Base-by-base conservation (phyloP, 2,113 vertebrate genomes). In the Sciurus niger region DNA sequence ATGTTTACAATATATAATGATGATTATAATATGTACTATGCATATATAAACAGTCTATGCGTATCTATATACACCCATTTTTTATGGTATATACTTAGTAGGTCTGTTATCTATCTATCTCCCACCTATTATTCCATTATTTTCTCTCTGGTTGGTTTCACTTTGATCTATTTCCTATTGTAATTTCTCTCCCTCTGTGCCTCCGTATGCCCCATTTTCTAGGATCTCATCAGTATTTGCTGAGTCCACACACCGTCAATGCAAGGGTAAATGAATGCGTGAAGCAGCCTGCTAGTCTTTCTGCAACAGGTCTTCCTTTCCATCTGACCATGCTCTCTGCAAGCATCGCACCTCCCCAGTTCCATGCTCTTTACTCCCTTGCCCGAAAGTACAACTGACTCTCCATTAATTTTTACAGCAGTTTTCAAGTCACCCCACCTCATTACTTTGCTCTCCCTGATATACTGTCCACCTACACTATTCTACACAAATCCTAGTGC, bases 401-500 rank as follows among this genome's bases (percentile, higher is more conserved):
- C 76, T 84, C 24, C 34, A 63, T 37, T 84, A 96, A 13, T 74
- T 70, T 92, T 84, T 11, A 82, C n/a, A 46, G 10, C 58, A 94
- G 65, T 17, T 80, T 73, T 80, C 79, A 80, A 72, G 43, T 51
- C 60, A 77, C 65, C 30, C 77, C 30, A 80, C 25, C 34, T 85
- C 24, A 2, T 37, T 87, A 34, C 58, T 92, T 91, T 78, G 24
- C 72, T 93, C 51, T 89, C 13, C 25, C 84, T 85, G 24, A 65
- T 63, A 48, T n/a, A 40, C 53, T 73, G 14, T 87, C 40, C 60
- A 85, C 55, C 25, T 79, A 40, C 34, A 89, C 32, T 32, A 85
- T 37, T 80, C 65, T n/a, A 37, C 25, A 25, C 67, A 87, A 84
- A 93, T 72, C 51, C 22, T 28, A 40, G 40, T 12, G 1, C 51